These are phyloP conservation scores for Saturnia pavonia DNA, from an alignment of 2,888 invertebrate species.

Conservation along the genomic window DNA sequence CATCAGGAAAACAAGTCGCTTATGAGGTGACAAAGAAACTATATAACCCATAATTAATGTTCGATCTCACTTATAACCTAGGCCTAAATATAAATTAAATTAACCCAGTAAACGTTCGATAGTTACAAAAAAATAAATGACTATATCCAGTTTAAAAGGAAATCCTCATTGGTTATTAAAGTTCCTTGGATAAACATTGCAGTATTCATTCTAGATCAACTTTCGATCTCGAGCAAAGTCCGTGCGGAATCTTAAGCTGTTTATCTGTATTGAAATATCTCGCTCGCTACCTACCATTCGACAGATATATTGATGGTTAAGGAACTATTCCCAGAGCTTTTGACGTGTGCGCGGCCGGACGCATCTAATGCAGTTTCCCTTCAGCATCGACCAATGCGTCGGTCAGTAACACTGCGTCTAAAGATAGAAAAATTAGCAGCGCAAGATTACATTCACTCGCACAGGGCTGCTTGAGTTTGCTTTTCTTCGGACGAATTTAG, in stretches of 20 bases:
- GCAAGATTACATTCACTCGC: slow-evolving; percentile 45
- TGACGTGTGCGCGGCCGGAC: slow-evolving; percentile 71
- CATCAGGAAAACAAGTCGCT: neutral
- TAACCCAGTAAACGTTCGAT: slow-evolving; percentile 36
- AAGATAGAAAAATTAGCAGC: slow-evolving; percentile 80
- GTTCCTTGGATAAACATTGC: slow-evolving; percentile 45
- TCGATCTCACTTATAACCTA: neutral
- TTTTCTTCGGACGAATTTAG: slow-evolving; percentile 5
- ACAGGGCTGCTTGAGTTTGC: slow-evolving; percentile 18
- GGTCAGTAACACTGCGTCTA: slow-evolving; percentile 79
- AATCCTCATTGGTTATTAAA: slow-evolving; percentile 56
- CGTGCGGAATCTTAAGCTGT: slow-evolving; percentile 24
- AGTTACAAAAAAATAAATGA: slow-evolving; percentile 32
- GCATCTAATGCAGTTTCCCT: slow-evolving; percentile 79
- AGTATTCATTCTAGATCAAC: slow-evolving; percentile 49
- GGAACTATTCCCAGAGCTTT: slow-evolving; percentile 40
- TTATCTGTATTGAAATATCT: slow-evolving; percentile 18
- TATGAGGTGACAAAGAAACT: neutral
- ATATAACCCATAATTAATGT: neutral
- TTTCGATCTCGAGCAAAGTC: slow-evolving; percentile 46
- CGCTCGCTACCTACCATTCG: neutral
- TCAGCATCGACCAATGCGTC: slow-evolving; percentile 60
- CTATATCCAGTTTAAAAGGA: slow-evolving; percentile 53
- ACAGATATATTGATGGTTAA: slow-evolving; percentile 19
- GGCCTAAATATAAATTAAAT: slow-evolving; percentile 28